These are phyloP conservation scores for Dendroctonus valens DNA, from an alignment of 1,140 invertebrate species.

Conservation along the genomic window DNA sequence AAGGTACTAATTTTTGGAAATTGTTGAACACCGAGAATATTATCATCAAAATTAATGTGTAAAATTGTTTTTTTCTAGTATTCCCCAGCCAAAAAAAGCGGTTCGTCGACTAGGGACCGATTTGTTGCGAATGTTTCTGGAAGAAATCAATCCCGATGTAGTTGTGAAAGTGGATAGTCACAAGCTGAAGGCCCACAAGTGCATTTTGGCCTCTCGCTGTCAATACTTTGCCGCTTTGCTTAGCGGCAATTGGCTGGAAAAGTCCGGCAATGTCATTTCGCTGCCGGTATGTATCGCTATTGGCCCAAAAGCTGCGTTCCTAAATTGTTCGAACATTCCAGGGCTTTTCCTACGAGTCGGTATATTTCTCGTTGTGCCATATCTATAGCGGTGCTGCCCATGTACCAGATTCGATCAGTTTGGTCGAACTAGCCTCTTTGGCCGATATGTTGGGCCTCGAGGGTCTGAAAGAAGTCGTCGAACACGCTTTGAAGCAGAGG, in stretches of 20 bases:
- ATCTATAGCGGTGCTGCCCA: constrained; percentile 88
- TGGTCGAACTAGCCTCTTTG: constrained; percentile 81
- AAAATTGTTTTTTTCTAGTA: constrained; percentile 5
- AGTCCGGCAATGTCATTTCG: constrained; percentile 75
- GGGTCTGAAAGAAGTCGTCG: constrained; percentile 85
- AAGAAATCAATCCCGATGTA: constrained; percentile 79
- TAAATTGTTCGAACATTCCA: constrained; percentile 54
- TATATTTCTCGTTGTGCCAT: constrained; percentile 87
- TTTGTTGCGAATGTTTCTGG: constrained; percentile 82
- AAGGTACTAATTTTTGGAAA: no score
- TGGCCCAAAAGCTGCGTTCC: background rate
- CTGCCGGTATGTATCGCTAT: constrained; percentile 36
- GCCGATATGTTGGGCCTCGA: constrained; percentile 86
- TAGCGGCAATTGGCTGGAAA: constrained; percentile 79
- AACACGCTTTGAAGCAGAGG: constrained; percentile 80
- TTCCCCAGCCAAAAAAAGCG: constrained; percentile 49
- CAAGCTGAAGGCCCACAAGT: constrained; percentile 83
- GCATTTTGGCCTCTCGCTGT: constrained; percentile 83
- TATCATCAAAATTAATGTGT: no score
- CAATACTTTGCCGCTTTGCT: constrained; percentile 89
- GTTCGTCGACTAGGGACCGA: constrained; percentile 73
- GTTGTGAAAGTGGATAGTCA: constrained; percentile 75
- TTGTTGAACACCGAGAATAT: no score
- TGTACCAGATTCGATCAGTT: constrained; percentile 78
- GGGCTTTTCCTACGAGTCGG: constrained; percentile 79